These are phyloP conservation scores for Mamestra configurata DNA, from an alignment of 1,140 invertebrate genomes.

Conservation along the genomic window DNA sequence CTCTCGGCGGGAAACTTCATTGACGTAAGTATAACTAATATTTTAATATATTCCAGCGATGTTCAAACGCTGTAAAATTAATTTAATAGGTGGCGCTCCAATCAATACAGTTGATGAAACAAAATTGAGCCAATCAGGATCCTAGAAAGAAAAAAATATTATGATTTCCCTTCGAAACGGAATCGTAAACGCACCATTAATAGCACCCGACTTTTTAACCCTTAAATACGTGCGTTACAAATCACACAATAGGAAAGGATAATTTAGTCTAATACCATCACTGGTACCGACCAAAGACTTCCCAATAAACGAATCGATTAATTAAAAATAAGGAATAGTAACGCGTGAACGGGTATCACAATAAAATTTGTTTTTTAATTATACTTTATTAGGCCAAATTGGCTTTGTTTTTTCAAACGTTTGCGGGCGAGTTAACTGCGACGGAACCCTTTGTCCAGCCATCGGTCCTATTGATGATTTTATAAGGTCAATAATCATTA, in stretches of 20 bases:
- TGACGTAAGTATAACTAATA: slow-evolving; percentile 21
- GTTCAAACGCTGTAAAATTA: slow-evolving; percentile 28
- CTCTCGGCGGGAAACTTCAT: background rate
- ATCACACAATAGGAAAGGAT: slow-evolving; percentile 74
- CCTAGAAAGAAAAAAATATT: slow-evolving; percentile 53
- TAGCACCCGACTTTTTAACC: slow-evolving; percentile 71
- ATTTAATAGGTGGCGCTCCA: slow-evolving; percentile 56
- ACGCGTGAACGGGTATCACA: slow-evolving; percentile 76
- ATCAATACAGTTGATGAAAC: slow-evolving; percentile 53
- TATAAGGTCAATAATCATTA: slow-evolving; percentile 86
- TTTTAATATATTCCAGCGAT: slow-evolving; percentile 20
- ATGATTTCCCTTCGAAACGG: slow-evolving; percentile 26
- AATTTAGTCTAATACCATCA: slow-evolving; percentile 68
- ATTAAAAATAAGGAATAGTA: slow-evolving; percentile 75
- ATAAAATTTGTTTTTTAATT: slow-evolving; percentile 87
- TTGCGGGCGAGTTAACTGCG: slow-evolving; percentile 64
- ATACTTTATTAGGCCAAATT: slow-evolving; percentile 83
- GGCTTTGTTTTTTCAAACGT: slow-evolving; percentile 81
- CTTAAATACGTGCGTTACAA: slow-evolving; percentile 71
- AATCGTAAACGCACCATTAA: slow-evolving; percentile 67
- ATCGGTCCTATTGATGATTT: slow-evolving; percentile 85
- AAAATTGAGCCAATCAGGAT: slow-evolving; percentile 50
- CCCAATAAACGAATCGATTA: slow-evolving; percentile 79
- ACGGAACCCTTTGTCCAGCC: slow-evolving; percentile 75
- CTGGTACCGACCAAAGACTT: slow-evolving; percentile 65